phyloP scores from a whole-genome alignment of 2,888 invertebrate genomes.

The Antheraea yamamai region DNA sequence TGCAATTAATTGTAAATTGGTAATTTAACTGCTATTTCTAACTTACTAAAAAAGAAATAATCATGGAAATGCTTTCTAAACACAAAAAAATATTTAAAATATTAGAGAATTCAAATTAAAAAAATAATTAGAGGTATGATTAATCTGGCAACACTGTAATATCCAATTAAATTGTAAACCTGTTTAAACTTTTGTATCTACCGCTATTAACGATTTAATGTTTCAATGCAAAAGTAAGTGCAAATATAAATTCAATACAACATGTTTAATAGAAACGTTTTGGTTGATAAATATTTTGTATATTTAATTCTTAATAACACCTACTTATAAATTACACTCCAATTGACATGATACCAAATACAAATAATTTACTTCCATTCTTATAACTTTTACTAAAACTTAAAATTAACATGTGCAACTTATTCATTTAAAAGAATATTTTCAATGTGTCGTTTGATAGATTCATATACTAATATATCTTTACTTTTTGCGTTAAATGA shows the following conservation, averaged over 20 bases:
- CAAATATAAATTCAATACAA: no score
- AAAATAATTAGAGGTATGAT: background rate
- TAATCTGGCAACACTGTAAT: no score
- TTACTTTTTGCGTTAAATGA: constrained; percentile 30
- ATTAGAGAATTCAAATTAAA: background rate
- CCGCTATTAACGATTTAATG: no score
- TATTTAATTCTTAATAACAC: no score
- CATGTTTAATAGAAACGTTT: no score
- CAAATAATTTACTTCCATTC: background rate
- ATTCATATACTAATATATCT: background rate
- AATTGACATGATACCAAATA: background rate
- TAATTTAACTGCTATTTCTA: background rate
- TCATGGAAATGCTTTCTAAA: background rate
- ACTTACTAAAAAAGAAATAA: background rate
- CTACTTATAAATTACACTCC: no score
- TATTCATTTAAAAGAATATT: no score
- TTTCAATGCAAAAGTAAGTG: no score
- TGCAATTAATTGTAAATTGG: background rate
- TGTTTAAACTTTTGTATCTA: no score
- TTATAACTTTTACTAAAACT: background rate
- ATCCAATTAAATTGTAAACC: no score
- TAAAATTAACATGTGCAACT: background rate
- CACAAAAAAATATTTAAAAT: background rate
- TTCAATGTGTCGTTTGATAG: background rate
- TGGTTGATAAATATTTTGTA: no score